Conservation (phyloP, 2,113 vertebrate species). For the Clupea harengus region DNA sequence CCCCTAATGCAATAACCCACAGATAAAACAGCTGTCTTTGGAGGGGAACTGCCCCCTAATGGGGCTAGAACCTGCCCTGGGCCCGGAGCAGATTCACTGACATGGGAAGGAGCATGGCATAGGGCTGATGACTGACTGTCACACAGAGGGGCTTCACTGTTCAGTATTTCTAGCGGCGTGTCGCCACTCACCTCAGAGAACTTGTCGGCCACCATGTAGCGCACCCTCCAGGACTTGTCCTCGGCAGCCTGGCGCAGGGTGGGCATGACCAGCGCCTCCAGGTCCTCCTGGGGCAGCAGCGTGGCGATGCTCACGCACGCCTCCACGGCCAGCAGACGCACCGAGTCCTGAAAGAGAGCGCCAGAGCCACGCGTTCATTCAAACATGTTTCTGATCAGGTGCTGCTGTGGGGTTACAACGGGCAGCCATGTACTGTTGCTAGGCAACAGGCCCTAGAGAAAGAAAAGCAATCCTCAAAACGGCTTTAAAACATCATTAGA, state of each 20-base stretch:
- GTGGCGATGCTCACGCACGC: slow-evolving; percentile 87
- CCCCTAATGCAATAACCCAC: too few relatives aligned
- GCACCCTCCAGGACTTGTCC: slow-evolving; percentile 91
- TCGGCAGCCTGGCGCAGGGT: slow-evolving; percentile 83
- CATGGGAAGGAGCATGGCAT: too few relatives aligned
- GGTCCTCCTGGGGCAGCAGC: slow-evolving; percentile 80
- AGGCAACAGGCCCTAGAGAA: not conserved
- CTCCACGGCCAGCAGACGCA: slow-evolving; percentile 83
- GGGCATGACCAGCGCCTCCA: slow-evolving; percentile 85
- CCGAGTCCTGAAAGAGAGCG: slow-evolving; percentile 71
- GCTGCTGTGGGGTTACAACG: not conserved
- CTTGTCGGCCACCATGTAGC: slow-evolving; percentile 92
- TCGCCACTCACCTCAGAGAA: slow-evolving; percentile 93
- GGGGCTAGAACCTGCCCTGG: too few relatives aligned
- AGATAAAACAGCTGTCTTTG: too few relatives aligned
- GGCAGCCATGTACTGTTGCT: not conserved
- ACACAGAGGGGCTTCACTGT: too few relatives aligned
- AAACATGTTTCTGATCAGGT: not conserved
- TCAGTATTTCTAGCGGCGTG: too few relatives aligned
- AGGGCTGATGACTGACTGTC: too few relatives aligned
- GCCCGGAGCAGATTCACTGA: too few relatives aligned
- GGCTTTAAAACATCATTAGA: not conserved
- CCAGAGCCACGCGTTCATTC: too few relatives aligned
- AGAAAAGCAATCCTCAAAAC: not conserved
- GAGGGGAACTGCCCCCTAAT: too few relatives aligned